Percentiles rank a stretch among this genome's conserved stretches.
phyloP scores from a whole-genome alignment of 2,113 vertebrate genomes.

The Neoarius graeffei region DNA sequence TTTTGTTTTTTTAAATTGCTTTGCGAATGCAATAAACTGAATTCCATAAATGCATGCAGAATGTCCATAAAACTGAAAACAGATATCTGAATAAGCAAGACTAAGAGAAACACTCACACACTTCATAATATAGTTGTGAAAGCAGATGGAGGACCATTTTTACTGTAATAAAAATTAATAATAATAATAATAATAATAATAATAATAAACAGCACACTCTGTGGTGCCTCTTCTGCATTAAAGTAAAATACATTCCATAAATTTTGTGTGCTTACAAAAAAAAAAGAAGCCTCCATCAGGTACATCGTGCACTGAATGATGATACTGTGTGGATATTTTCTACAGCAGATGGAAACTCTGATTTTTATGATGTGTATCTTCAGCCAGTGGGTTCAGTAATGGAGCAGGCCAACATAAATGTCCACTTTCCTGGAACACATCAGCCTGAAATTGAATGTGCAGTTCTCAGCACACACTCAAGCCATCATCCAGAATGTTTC shows the following conservation, averaged over 20 bases:
- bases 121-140: background rate
- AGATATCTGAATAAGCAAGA: background rate
- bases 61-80: background rate
- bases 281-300: background rate
- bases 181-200: too few relatives aligned
- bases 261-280: background rate
- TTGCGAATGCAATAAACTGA: background rate
- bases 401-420: background rate
- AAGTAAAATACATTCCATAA: background rate
- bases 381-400: conserved; percentile 21
- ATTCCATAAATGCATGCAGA: background rate
- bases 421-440: conserved; percentile 33
- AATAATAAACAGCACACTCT: background rate
- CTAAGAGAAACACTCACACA: background rate
- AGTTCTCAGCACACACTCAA: background rate
- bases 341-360: background rate
- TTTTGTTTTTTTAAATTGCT: background rate
- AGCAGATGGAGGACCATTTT: background rate
- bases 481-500: background rate
- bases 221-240: background rate
- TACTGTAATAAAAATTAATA: background rate
- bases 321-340: background rate
- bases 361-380: conserved; percentile 18
- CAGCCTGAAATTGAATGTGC: conserved; percentile 1
- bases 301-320: background rate